Evolutionary conservation across 2,797 vertebrate species (phyloP), one percentile per base, ranked within the genome.

Genomic region (Phalloptychus januarius): DNA sequence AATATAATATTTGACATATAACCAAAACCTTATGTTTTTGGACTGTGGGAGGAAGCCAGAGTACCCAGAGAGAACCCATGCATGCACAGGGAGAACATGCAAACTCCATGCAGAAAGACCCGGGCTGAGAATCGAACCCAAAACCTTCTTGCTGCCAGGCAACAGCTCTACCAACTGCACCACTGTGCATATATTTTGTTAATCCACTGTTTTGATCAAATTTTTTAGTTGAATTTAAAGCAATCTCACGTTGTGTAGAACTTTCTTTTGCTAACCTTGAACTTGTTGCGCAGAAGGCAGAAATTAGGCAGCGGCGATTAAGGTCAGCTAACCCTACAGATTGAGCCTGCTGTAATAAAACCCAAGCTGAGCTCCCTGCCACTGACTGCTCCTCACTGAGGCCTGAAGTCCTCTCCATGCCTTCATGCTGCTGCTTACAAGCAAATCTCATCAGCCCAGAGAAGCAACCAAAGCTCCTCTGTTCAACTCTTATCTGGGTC

Each of bases 321-420:
- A 82, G 74, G 86, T 89, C 89, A 78, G 28, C 83, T 23, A 2
- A 82, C 84, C 88, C 86, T 87, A 79, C 86, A 86, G 78, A 84
- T 79, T 76, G 77, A 86, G 81, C 73, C 71, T 50, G 42, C 78
- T 83, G 85, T 91, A 85, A 83, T 89, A 7, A 88, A 79, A 89
- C 91, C 89, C 86, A 88, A 45, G 82, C 75, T 71, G 83, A 82
- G 80, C 85, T 83, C 80, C 79, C 80, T 31, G 69, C 54, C 56
- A 7, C 36, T 71, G 15, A 79, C 45, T 79, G 80, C 76, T 72
- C 48, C 74, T 76, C 75, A 23, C 44, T 4, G 76, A 79, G 12
- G 71, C 72, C 79, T 50, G 8, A 23, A 79, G 28, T 61, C 74
- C 50, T 73, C 69, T 4, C n/a, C 67, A 23, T 48, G 50, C 72